Base-by-base conservation (phyloP, 23 tunicate genomes). In the Halocynthia aurantium region DNA sequence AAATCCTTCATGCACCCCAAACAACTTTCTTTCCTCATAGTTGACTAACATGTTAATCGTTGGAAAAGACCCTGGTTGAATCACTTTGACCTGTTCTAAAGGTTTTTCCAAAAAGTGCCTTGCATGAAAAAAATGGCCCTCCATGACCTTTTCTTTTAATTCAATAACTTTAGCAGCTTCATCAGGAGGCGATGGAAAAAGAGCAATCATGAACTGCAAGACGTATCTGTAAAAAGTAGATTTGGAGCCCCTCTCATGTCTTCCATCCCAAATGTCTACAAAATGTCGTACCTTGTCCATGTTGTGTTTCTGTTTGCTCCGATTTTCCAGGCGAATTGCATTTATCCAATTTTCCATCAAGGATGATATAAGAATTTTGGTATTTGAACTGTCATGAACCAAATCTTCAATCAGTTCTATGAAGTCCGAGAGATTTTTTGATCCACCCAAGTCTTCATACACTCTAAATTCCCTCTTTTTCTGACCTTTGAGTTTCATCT, bases 261-360 rank as follows among this genome's bases (percentile, higher is more conserved):
- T 69, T 69, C 50, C 9, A 15, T 75, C 92, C 92, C 92, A 86
- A 6, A 57, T 49, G n/a, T 81, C 82, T 6, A 81, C 77, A 57
- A 19, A 66, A 51, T 81, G 82, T 55, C 70, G 52, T 52, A 84
- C 77, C 6, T 61, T 51, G 57, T 55, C 52, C 5, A 84, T 57
- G 7, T 70, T 17, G 52, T 77, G 77, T 9, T 61, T 61, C 51
- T 84, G 63, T 12, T 22, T 18, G 6, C 7, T 49, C 17, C 4
- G 44, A 31, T 50, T 13, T 11, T 52, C 51, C 50, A 67, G 73
- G 7, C 85, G 81, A 62, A 86, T 70, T 7, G 85, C 84, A 17
- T 75, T 62, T 19, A 86, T 62, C 92, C 92, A 86, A 61, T 86
- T 85, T 19, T 69, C 76, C 78, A 81, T 83, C 18, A 81, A 84